phyloP scores from a whole-genome alignment of 2,113 vertebrate genomes.

The Anoura caudifer region DNA sequence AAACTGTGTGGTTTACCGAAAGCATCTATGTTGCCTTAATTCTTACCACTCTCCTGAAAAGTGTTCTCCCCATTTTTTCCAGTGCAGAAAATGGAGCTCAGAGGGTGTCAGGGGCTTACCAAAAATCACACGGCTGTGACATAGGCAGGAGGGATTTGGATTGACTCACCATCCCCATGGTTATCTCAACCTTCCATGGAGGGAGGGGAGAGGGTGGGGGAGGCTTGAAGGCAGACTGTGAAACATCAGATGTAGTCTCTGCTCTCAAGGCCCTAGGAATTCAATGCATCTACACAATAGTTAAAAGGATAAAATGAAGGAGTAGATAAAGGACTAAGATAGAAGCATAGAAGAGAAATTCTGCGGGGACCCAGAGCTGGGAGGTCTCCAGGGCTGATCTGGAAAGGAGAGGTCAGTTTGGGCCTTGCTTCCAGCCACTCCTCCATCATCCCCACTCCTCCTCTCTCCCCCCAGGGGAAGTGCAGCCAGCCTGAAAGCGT shows the following conservation, averaged over 20 bases:
- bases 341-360: background rate
- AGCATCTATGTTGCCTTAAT: background rate
- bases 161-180: fast-evolving
- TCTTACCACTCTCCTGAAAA: background rate
- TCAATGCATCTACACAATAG: background rate
- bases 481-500: background rate
- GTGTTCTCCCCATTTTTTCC: background rate
- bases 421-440: background rate
- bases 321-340: background rate
- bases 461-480: background rate
- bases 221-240: background rate
- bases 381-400: background rate
- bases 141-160: background rate
- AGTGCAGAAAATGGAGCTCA: background rate
- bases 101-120: background rate
- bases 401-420: background rate
- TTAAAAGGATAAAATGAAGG: background rate
- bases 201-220: background rate
- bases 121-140: background rate
- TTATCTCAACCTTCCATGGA: background rate
- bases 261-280: background rate
- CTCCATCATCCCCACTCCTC: background rate
- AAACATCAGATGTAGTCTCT: background rate
- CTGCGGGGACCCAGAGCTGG: background rate
- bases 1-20: background rate